These are phyloP conservation scores for Anser cygnoides DNA, from an alignment of 2,113 vertebrate genomes.

Conservation along the genomic window DNA sequence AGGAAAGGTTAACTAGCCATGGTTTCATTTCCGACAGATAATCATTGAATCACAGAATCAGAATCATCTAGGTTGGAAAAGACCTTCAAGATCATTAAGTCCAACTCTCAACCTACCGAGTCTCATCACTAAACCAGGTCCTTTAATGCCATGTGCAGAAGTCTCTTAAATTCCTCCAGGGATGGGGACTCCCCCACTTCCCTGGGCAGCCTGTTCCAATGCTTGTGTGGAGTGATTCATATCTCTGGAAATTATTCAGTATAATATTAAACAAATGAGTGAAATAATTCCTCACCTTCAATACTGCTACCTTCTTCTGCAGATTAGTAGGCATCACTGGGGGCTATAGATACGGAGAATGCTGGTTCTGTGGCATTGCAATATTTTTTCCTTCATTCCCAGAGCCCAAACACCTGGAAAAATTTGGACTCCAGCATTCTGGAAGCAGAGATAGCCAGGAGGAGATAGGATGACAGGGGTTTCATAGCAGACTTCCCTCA, in stretches of 20 bases:
- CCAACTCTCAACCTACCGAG: background rate
- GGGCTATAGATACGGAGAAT: background rate
- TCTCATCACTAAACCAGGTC: background rate
- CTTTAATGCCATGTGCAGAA: background rate
- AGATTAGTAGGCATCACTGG: background rate
- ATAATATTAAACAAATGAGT: background rate
- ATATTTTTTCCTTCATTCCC: background rate
- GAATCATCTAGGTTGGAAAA: background rate
- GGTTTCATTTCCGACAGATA: background rate
- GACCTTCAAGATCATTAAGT: background rate
- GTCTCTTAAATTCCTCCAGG: background rate
- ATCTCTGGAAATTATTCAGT: background rate
- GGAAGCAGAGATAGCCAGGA: background rate
- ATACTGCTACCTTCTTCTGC: background rate
- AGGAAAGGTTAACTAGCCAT: background rate
- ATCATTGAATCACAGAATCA: background rate
- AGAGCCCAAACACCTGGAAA: background rate
- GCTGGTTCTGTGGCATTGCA: background rate
- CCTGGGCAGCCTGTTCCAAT: background rate
- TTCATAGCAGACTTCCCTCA: background rate
- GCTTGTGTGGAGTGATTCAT: background rate
- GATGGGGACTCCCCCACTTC: background rate
- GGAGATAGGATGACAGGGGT: background rate
- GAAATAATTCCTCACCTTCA: background rate
- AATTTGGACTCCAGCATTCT: background rate